phyloP scores from a whole-genome alignment of 2,797 vertebrate genomes.

The Pipistrellus kuhlii region DNA sequence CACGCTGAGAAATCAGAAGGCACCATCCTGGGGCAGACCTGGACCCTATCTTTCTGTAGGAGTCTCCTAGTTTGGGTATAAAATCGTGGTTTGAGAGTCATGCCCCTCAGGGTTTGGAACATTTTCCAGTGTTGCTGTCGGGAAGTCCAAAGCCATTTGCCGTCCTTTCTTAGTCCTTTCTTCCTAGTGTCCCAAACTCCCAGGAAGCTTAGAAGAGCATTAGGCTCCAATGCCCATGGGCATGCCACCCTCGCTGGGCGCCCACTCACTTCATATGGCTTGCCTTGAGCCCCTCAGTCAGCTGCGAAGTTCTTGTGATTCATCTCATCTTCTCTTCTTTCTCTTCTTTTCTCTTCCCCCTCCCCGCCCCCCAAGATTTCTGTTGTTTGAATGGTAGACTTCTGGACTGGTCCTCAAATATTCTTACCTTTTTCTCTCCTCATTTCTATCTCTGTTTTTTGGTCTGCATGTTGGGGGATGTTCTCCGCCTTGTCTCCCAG shows the following conservation, averaged over 20 bases:
- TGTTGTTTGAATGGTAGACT: background rate
- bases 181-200: background rate
- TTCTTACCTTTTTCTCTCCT: background rate
- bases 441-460: background rate
- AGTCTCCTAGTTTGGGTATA: background rate
- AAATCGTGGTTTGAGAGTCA: background rate
- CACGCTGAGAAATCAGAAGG: background rate
- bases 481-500: no score
- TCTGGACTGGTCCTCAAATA: background rate
- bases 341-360: background rate
- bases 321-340: no score
- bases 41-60: background rate
- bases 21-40: background rate
- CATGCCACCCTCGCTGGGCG: accelerated
- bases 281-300: background rate
- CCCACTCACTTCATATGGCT: background rate
- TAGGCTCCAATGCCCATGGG: background rate
- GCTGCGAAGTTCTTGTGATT: background rate
- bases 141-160: background rate
- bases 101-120: background rate
- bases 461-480: background rate
- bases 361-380: background rate
- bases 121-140: background rate
- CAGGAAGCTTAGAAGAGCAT: background rate
- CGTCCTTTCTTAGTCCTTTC: background rate